Percentiles rank a stretch among this genome's conserved stretches.
Conservation (phyloP, 2,888 invertebrate species). For the Lomographa bimaculata region DNA sequence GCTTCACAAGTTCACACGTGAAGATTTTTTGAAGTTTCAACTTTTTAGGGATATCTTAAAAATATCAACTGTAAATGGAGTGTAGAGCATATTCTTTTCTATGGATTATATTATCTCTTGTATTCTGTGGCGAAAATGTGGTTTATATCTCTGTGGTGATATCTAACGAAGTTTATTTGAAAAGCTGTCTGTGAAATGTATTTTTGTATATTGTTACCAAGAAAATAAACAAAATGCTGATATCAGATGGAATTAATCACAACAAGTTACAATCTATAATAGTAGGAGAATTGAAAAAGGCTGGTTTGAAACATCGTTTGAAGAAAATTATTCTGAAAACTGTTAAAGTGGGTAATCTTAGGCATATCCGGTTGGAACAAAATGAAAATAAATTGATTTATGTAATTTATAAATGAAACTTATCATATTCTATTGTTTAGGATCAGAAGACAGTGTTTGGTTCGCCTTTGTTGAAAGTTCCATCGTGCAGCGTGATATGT, state of each 20-base stretch:
- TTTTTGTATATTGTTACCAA: conserved; percentile 28
- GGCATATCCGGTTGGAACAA: conserved; percentile 28
- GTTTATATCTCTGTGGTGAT: no score
- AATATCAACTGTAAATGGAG: no score
- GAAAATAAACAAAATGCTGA: conserved; percentile 67
- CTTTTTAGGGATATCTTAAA: no score
- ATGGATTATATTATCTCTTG: no score
- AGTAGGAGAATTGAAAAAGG: conserved; percentile 86
- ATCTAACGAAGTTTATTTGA: conserved; percentile 56
- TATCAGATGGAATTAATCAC: conserved; percentile 78
- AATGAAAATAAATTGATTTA: no score
- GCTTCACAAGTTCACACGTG: no score
- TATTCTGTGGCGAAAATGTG: no score
- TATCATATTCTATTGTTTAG: conserved; percentile 42
- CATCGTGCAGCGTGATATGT: conserved; percentile 81
- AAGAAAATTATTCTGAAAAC: conserved; percentile 85
- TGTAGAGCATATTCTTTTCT: no score
- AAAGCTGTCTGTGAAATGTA: conserved; percentile 37
- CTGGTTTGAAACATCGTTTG: conserved; percentile 88
- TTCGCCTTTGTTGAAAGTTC: conserved; percentile 73
- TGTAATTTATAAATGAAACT: conserved; percentile 3
- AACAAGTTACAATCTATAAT: conserved; percentile 81
- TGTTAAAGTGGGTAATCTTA: conserved; percentile 67
- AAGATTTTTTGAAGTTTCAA: no score
- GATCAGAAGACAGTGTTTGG: conserved; percentile 78